Evolutionary conservation across 2,797 vertebrate genomes (phyloP).

Genomic region (Argyrosomus regius): DNA sequence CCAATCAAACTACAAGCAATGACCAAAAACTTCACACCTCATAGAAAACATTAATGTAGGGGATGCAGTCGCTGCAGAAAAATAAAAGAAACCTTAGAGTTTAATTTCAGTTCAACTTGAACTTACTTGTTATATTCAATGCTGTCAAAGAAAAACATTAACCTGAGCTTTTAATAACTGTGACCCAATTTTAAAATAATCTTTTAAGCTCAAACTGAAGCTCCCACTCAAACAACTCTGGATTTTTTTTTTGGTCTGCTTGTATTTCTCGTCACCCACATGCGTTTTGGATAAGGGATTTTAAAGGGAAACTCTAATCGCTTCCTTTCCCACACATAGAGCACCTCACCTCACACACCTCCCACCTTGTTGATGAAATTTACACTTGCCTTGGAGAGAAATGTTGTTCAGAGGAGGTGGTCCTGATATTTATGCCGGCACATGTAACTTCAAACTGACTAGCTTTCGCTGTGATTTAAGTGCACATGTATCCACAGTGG

Average conservation of each 20-base stretch:
- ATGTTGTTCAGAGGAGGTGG: not conserved
- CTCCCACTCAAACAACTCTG: constrained; percentile 4
- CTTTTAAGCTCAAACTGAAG: constrained; percentile 6
- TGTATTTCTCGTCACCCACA: constrained; percentile 25
- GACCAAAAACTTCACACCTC: too few relatives aligned
- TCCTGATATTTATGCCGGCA: not conserved
- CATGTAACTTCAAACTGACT: not conserved
- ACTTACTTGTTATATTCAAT: not conserved
- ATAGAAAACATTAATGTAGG: too few relatives aligned
- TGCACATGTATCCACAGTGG: not conserved
- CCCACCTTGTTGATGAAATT: constrained; percentile 27
- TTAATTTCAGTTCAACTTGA: not conserved
- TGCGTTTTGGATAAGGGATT: constrained; percentile 14
- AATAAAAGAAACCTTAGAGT: too few relatives aligned
- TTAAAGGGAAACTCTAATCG: constrained; percentile 21
- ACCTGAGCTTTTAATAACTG: not conserved
- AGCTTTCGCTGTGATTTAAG: constrained; percentile 4
- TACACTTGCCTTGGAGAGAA: constrained; percentile 26
- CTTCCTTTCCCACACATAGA: constrained; percentile 31
- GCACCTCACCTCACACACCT: constrained; percentile 25
- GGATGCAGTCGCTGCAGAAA: too few relatives aligned
- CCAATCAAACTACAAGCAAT: not conserved
- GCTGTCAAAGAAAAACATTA: not conserved
- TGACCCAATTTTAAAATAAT: not conserved
- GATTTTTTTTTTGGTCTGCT: not conserved